Percentiles rank a stretch among this genome's conserved stretches.
These are phyloP conservation scores for Sandelia bainsii DNA, from an alignment of 2,797 vertebrate genomes.

Conservation along the genomic window DNA sequence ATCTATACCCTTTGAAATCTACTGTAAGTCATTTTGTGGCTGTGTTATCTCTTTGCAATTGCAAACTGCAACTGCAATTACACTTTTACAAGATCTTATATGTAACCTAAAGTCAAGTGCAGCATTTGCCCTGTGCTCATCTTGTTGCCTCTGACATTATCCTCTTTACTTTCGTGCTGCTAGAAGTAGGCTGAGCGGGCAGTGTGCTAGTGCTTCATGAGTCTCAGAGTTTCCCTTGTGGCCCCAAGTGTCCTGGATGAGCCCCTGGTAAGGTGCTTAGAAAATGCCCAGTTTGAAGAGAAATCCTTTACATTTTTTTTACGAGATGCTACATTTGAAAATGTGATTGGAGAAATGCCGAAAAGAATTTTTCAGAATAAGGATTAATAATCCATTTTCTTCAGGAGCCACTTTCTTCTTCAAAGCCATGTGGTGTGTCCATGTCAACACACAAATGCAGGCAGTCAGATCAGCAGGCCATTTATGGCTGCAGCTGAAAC, in stretches of 20 bases:
- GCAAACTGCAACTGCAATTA: neutral
- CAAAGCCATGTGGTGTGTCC: constrained; percentile 11
- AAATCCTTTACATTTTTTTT: constrained; percentile 12
- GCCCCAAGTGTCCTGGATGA: constrained; percentile 21
- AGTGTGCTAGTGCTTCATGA: constrained; percentile 34
- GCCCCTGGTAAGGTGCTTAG: constrained; percentile 1
- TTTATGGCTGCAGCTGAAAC: constrained; percentile 49
- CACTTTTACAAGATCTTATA: neutral
- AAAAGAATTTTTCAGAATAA: neutral
- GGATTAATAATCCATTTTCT: constrained; percentile 28
- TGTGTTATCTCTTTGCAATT: constrained; percentile 5
- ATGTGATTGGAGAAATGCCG: neutral
- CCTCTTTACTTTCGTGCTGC: constrained; percentile 48
- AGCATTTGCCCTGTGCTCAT: constrained; percentile 39
- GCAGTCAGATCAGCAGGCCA: constrained; percentile 31
- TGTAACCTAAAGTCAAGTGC: constrained; percentile 5
- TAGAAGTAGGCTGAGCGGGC: constrained; percentile 49
- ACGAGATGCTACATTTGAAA: constrained; percentile 1
- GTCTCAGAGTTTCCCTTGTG: constrained; percentile 10
- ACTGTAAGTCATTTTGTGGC: neutral
- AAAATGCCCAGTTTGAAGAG: constrained; percentile 20
- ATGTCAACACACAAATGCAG: constrained; percentile 24
- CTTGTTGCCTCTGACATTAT: constrained; percentile 50
- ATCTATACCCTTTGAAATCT: constrained; percentile 7
- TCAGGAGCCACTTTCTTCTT: constrained; percentile 14